Percentiles rank a stretch among this genome's conserved stretches.
These are phyloP conservation scores for Falco biarmicus DNA, from an alignment of 2,797 vertebrate genomes.

Conservation along the genomic window DNA sequence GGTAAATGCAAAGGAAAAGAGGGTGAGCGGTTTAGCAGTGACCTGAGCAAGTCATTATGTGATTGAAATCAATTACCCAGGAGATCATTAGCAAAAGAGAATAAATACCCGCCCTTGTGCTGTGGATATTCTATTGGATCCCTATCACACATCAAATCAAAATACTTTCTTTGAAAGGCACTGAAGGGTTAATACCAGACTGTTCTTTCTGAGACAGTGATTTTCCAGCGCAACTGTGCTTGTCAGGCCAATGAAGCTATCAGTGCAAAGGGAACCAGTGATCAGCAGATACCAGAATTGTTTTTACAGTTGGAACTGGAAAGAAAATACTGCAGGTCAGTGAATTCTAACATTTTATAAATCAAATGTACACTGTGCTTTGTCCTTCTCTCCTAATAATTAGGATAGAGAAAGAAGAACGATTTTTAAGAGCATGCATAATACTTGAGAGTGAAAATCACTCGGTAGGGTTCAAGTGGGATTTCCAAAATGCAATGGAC, in stretches of 20 bases:
- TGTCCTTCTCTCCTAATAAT: background rate
- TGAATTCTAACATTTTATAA: background rate
- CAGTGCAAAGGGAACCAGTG: background rate
- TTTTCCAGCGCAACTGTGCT: background rate
- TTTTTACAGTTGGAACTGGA: background rate
- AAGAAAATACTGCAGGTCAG: background rate
- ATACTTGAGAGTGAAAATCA: background rate
- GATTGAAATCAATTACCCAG: constrained; percentile 10
- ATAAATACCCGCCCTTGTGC: background rate
- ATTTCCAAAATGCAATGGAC: background rate
- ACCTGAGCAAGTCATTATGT: background rate
- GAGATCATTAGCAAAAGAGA: background rate
- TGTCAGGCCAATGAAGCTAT: background rate
- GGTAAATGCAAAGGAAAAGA: background rate
- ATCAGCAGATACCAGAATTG: background rate
- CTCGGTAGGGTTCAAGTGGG: background rate
- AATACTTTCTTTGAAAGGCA: background rate
- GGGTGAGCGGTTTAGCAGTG: background rate
- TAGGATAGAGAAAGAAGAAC: background rate
- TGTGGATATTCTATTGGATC: background rate
- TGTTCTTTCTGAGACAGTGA: background rate
- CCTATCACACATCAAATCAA: background rate
- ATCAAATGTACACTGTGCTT: background rate
- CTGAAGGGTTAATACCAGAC: background rate
- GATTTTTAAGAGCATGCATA: background rate